Evolutionary conservation across 2,888 invertebrate genomes (phyloP), one percentile per base, ranked within the genome.

Genomic region (Myathropa florea): DNA sequence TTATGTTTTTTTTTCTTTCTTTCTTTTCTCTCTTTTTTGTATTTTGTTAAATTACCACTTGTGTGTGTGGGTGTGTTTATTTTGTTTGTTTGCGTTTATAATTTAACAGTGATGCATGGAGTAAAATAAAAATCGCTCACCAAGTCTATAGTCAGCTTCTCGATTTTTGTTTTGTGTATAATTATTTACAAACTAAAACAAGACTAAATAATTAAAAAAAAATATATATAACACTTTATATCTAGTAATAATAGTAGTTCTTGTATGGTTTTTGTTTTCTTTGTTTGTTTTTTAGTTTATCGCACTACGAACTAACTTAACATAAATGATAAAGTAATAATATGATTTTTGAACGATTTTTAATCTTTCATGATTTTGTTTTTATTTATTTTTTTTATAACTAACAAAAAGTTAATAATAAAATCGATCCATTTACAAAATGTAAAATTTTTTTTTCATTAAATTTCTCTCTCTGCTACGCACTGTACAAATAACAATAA

Each of bases 341-440:
- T 87, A 83, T 86, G 86, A 63, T 46, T 82, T 80, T 85, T 55
- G 23, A 77, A 63, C 68, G 55, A 76, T 83, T 71, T 71, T 83
- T 65, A 77, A 59, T 82, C 70, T 83, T 68, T 76, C 46, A n/a
- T n/a, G n/a, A n/a, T n/a, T n/a, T n/a, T n/a, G n/a, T n/a, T n/a
- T n/a, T 46, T 61, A 30, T 36, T 63, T 59, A 81, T 33, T 60
- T 67, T 65, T 72, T 81, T 83, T 87, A 87, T 88, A 80, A 88
- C 88, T 88, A 88, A 88, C 83, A 88, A 88, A 88, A 80, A 88
- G 88, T 86, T 88, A 83, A 84, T 88, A 88, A 91, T 92, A 92
- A 92, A 91, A 92, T 92, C 92, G 92, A 92, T 92, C 91, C 92
- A 92, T 92, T 92, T 92, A 92, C 91, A 92, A 91, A 90, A 88